A percentile compares a stretch with the other conserved stretches of the same genome.
Evolutionary conservation across 2,797 vertebrate species (phyloP).

Genomic region (Intellagama lesueurii): DNA sequence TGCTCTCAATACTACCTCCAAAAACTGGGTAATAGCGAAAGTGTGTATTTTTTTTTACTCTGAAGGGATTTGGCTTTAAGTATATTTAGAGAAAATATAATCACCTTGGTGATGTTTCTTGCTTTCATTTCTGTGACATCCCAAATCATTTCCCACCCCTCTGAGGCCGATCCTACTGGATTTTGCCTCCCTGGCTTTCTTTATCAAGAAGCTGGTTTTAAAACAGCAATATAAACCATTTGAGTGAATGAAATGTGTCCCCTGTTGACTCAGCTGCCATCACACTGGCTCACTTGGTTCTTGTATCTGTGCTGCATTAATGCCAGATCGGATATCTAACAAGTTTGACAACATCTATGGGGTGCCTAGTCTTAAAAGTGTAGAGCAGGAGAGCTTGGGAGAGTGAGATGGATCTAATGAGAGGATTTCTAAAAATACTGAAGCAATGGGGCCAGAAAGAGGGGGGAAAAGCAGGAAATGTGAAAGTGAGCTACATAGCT

Average conservation of each 20-base stretch:
- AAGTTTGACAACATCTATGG: background rate
- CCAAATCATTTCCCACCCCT: background rate
- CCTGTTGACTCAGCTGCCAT: background rate
- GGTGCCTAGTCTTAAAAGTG: background rate
- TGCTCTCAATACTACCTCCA: background rate
- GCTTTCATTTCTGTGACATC: background rate
- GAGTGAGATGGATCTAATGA: background rate
- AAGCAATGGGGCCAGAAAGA: rapidly evolving
- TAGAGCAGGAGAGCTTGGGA: background rate
- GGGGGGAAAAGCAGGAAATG: background rate
- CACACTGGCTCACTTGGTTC: background rate
- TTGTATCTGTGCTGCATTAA: background rate
- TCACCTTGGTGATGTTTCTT: background rate
- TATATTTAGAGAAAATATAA: background rate
- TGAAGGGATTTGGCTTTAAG: background rate
- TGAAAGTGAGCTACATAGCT: background rate
- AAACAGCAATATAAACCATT: rapidly evolving
- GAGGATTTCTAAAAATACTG: background rate
- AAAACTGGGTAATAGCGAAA: background rate
- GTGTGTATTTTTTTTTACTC: background rate
- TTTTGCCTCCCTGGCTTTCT: background rate
- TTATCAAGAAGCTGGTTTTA: background rate
- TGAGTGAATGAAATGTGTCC: background rate
- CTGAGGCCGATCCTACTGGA: background rate
- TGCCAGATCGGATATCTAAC: background rate